Evolutionary conservation across 2,797 vertebrate genomes (phyloP).

Genomic region (Natrix natrix): DNA sequence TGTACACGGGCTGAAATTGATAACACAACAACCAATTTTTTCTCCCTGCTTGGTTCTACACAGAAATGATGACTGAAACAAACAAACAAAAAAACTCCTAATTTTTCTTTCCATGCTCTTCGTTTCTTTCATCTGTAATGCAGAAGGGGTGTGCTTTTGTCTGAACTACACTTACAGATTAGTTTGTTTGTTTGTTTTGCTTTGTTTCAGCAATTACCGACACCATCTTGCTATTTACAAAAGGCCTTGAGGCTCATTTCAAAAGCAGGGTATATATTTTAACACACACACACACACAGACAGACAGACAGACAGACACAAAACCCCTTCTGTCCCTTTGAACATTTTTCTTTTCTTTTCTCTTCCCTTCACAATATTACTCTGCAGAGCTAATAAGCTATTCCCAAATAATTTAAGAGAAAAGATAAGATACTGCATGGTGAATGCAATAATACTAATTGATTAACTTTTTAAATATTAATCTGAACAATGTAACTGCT

Average conservation of each 20-base stretch:
- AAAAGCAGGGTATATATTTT: background rate
- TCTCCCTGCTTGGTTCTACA: background rate
- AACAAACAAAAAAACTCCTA: background rate
- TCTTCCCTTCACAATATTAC: background rate
- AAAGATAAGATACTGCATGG: constrained; percentile 13
- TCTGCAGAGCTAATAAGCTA: background rate
- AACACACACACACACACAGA: background rate
- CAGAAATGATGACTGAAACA: background rate
- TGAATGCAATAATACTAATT: constrained; percentile 34
- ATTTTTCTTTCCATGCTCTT: background rate
- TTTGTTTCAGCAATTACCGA: background rate
- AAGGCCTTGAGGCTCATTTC: background rate
- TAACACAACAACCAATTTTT: background rate
- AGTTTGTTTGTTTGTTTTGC: background rate
- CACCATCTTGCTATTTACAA: background rate
- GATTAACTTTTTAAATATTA: background rate
- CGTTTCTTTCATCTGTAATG: background rate
- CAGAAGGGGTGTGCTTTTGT: background rate
- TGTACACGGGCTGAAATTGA: background rate
- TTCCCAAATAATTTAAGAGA: background rate
- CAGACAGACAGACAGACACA: too few relatives aligned
- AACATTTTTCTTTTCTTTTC: background rate
- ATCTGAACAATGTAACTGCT: background rate
- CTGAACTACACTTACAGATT: background rate
- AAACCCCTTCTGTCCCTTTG: background rate